Evolutionary conservation across 1,140 invertebrate species (phyloP).

Genomic region (Aphaenogaster ashmeadi): DNA sequence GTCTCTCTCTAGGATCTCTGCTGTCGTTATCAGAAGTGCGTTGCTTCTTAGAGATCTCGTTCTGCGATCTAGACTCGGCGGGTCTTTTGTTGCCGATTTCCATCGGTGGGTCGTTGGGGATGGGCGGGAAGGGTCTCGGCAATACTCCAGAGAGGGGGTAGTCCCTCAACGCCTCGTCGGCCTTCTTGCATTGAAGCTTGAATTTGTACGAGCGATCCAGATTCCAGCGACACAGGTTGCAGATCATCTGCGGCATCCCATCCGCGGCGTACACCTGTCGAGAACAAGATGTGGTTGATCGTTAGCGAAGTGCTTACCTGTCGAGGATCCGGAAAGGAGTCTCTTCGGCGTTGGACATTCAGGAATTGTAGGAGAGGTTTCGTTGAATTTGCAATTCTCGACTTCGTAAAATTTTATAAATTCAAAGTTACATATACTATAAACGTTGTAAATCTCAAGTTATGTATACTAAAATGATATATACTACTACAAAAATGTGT

Average conservation of each 20-base stretch:
- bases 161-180: conserved; percentile 90
- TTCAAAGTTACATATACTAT: background rate
- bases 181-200: conserved; percentile 91
- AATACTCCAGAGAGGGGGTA: conserved; percentile 90
- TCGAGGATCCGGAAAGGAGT: conserved; percentile 16
- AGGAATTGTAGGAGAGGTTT: conserved; percentile 24
- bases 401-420: background rate
- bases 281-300: conserved; percentile 58
- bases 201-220: conserved; percentile 91
- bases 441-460: background rate
- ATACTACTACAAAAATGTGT: background rate
- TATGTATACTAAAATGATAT: background rate
- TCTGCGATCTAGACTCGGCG: conserved; percentile 77
- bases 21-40: conserved; percentile 81
- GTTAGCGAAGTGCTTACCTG: background rate
- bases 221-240: conserved; percentile 90
- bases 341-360: background rate
- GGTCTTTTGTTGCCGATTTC: conserved; percentile 73
- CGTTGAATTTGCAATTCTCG: background rate
- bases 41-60: conserved; percentile 79
- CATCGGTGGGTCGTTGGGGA: conserved; percentile 79
- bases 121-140: conserved; percentile 86
- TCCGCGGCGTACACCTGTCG: conserved; percentile 91
- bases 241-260: conserved; percentile 92
- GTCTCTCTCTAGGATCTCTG: conserved; percentile 72